Base-by-base conservation (phyloP, 2,113 vertebrate species). In the Phainopepla nitens region DNA sequence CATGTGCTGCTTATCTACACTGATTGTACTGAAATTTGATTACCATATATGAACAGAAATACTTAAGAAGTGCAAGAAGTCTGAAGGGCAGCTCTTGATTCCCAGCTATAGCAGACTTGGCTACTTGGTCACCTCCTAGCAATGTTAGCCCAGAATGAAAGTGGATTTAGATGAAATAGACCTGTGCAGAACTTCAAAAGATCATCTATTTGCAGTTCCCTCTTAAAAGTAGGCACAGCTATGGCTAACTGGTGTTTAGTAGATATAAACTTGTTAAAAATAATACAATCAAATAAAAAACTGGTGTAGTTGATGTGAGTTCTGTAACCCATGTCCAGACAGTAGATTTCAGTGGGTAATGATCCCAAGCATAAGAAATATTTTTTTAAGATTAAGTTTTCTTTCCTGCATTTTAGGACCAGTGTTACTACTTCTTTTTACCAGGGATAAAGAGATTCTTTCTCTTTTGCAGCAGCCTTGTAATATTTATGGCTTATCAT, bases 1-100 rank as follows among this genome's bases (percentile, higher is more conserved):
- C 72, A 25, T 9, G 83, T 93, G 76, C 69, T 96, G 72, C 89
- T 96, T 97, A 87, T 95, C 94, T 95, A 4, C 76, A 47, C 62
- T 80, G 51, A 58, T 82, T 96, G 93, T 89, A 68, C 80, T 78
- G 86, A 89, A 78, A 89, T 92, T 66, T 89, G 72, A 87, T 97
- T 95, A 44, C 93, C n/a, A 0, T 71, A 21, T 83, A 89, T 68
- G 80, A 94, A 87, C 82, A 82, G 50, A 93, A 95, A 72, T 70
- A 15, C 68, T 90, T 83, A 7, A 51, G 41, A 75, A 88, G 42
- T 84, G 35, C 47, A 47, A 53, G 60, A 29, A 94, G 20, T 35
- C 80, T 61, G 75, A 66, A 57, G 84, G 65, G 77, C 41, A 39
- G 45, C 36, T 94, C 64, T 58, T 78, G 56, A 50, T 87, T 73